These are phyloP conservation scores for Microtus ochrogaster DNA, from an alignment of 2,113 vertebrate genomes.

Conservation along the genomic window DNA sequence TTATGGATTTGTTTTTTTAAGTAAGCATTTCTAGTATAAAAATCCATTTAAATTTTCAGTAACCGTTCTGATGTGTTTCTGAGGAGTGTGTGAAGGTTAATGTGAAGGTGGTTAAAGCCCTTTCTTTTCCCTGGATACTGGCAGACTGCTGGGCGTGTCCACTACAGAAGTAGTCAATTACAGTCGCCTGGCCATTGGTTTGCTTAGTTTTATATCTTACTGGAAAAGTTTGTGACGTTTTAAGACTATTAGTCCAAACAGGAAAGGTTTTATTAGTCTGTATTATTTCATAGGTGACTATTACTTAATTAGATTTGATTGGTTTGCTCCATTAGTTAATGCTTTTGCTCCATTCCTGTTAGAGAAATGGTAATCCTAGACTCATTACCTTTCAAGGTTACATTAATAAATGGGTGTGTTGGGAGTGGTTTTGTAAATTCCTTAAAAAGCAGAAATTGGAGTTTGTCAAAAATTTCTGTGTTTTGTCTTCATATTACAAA, in stretches of 20 bases:
- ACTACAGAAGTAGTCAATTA: background rate
- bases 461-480: background rate
- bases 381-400: conserved; percentile 17
- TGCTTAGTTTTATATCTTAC: background rate
- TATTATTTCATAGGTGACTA: conserved; percentile 14
- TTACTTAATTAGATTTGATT: conserved; percentile 23
- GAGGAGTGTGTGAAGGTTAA: conserved; percentile 5
- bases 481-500: conserved; percentile 49
- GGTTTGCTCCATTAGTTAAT: background rate
- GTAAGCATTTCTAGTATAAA: background rate
- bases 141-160: background rate
- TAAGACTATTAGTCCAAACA: background rate
- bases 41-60: conserved; percentile 39
- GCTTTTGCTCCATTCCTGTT: background rate
- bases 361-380: background rate
- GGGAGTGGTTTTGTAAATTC: background rate
- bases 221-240: background rate
- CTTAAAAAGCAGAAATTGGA: background rate
- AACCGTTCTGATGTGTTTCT: conserved; percentile 14
- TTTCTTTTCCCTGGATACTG: conserved; percentile 16
- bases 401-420: background rate
- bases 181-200: background rate
- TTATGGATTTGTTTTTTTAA: conserved; percentile 28
- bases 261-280: conserved; percentile 27
- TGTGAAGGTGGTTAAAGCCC: background rate